Evolutionary conservation across 1,140 invertebrate genomes (phyloP).

Genomic region (Tenebrio molitor): DNA sequence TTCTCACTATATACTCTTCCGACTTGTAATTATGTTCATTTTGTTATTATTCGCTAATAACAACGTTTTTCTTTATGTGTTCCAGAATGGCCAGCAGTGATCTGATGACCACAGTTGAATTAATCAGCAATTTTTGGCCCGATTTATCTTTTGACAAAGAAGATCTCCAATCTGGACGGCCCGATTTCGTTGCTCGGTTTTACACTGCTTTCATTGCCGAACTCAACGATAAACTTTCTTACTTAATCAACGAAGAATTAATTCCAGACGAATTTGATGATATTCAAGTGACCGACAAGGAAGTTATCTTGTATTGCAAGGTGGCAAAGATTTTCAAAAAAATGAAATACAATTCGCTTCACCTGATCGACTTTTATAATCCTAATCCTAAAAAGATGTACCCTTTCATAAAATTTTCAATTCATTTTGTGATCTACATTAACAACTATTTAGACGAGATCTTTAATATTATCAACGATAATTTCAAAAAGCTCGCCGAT

Average conservation of each 20-base stretch:
- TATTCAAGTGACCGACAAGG: neutral
- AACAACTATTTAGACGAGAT: neutral
- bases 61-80: neutral
- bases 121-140: conserved; percentile 3
- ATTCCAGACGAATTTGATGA: neutral
- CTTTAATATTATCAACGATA: neutral
- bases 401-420: neutral
- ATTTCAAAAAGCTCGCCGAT: neutral
- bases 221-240: neutral
- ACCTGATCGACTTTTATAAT: neutral
- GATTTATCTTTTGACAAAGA: neutral
- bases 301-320: neutral
- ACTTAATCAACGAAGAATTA: neutral
- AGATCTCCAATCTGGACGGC: neutral
- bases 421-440: conserved; percentile 10
- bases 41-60: no score
- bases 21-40: neutral
- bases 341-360: neutral
- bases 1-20: no score
- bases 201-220: neutral
- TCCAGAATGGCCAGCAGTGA: neutral
- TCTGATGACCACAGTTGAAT: neutral
- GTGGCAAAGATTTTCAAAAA: neutral
- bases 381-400: conserved; percentile 6
- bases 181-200: neutral